Percentiles rank a stretch among this genome's conserved stretches.
phyloP scores from a whole-genome alignment of 2,797 vertebrate species.

The Poecilia gillii region DNA sequence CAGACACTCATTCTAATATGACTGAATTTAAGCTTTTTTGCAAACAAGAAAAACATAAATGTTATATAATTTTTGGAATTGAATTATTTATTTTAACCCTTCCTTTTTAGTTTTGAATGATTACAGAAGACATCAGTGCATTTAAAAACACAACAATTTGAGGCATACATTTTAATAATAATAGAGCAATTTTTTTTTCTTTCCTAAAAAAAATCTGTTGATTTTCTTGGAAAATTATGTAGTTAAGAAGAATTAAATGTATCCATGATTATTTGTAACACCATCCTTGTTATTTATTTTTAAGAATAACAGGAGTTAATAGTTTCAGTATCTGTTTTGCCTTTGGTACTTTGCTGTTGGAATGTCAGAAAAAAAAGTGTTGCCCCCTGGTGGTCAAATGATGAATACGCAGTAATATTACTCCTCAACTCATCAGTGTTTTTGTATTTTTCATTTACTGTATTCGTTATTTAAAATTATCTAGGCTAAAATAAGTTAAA shows the following conservation, averaged over 20 bases:
- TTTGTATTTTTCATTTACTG: not conserved
- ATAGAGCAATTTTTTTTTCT: not conserved
- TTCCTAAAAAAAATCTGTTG: not conserved
- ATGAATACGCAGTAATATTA: not conserved
- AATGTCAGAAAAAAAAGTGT: not conserved
- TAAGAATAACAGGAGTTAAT: not conserved
- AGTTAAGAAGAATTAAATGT: not conserved
- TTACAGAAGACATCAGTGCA: not conserved
- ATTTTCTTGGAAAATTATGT: not conserved
- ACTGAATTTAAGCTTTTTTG: not conserved
- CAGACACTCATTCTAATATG: not conserved
- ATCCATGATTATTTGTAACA: not conserved
- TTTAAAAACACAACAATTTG: not conserved
- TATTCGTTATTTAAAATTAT: not conserved
- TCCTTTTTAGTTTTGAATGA: not conserved
- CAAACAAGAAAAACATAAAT: not conserved
- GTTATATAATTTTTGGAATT: not conserved
- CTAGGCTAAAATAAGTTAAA: not conserved
- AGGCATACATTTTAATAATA: not conserved
- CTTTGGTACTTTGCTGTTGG: not conserved
- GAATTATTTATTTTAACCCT: not conserved
- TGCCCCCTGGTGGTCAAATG: not conserved
- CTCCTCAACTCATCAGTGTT: not conserved
- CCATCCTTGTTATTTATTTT: not conserved
- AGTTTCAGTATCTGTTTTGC: not conserved